phyloP scores from a whole-genome alignment of 1,140 invertebrate genomes.

The Lordiphosa collinella region DNA sequence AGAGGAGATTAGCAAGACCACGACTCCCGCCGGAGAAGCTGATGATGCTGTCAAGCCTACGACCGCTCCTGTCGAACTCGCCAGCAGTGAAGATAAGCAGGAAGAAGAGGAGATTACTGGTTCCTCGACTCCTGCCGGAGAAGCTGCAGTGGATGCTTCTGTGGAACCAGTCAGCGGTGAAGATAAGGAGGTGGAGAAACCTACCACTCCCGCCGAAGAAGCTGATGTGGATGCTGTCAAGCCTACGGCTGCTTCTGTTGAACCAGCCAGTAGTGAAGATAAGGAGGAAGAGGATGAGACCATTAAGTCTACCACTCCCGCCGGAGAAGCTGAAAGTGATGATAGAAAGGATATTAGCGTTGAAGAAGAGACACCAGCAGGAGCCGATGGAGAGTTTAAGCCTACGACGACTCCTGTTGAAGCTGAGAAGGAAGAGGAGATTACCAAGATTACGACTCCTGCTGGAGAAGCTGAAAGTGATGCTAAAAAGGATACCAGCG shows the following conservation, averaged over 20 bases:
- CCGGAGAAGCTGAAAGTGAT: not conserved
- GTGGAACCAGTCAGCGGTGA: slow-evolving; percentile 10
- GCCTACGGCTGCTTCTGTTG: not conserved
- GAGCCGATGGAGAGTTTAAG: not conserved
- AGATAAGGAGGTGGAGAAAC: slow-evolving; percentile 3
- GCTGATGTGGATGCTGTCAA: not conserved
- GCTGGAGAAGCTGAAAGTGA: slow-evolving; percentile 6
- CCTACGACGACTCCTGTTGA: not conserved
- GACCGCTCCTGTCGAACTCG: not conserved
- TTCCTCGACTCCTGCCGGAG: slow-evolving; percentile 9
- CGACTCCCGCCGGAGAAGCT: not conserved
- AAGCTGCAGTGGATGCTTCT: not conserved
- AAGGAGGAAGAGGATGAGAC: not conserved
- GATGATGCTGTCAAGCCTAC: not conserved
- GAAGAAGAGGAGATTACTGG: not conserved
- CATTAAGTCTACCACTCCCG: too few species aligned
- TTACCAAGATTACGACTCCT: too few species aligned
- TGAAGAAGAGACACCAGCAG: too few species aligned
- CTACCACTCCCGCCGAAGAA: slow-evolving; percentile 10
- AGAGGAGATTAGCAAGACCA: slow-evolving; percentile 4
- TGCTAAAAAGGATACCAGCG: too few species aligned
- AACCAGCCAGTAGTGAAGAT: slow-evolving; percentile 4
- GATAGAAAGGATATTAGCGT: not conserved
- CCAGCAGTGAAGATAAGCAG: slow-evolving; percentile 4
- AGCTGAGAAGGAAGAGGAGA: too few species aligned